Evolutionary conservation across 2,113 vertebrate genomes (phyloP).

Genomic region (Laterallus jamaicensis): DNA sequence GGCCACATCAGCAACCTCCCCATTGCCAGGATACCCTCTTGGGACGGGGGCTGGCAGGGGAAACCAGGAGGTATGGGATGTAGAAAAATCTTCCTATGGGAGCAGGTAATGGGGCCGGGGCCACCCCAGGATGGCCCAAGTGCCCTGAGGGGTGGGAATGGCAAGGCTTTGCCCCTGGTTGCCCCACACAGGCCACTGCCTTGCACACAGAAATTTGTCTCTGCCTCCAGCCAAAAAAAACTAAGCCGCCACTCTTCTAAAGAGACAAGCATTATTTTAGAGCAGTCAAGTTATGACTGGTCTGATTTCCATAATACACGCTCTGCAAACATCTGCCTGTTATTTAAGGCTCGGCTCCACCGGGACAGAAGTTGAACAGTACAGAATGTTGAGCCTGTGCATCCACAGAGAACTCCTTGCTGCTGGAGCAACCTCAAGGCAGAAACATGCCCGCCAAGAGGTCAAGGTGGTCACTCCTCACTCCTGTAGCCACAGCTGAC

Average conservation of each 20-base stretch:
- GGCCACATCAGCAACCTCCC: not conserved
- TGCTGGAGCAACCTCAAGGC: fast-evolving
- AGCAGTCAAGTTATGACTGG: conserved; percentile 55
- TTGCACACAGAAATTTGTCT: conserved; percentile 36
- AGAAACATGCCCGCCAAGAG: fast-evolving
- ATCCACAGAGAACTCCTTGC: not conserved
- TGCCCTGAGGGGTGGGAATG: not conserved
- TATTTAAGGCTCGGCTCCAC: conserved; percentile 14
- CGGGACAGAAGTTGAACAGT: not conserved
- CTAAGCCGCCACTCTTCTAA: conserved; percentile 15
- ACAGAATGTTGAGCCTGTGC: not conserved
- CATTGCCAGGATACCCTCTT: not conserved
- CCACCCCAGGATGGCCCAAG: not conserved
- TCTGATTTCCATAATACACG: conserved; percentile 34
- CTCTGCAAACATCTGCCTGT: conserved; percentile 62
- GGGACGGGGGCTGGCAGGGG: not conserved
- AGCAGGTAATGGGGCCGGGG: not conserved
- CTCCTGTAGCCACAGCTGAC: fast-evolving
- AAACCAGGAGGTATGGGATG: not conserved
- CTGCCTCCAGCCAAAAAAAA: conserved; percentile 56
- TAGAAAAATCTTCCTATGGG: not conserved
- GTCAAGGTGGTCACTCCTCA: fast-evolving
- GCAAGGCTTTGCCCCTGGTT: not conserved
- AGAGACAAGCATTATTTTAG: not conserved
- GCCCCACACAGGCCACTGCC: conserved; percentile 27